Evolutionary conservation across 2,797 vertebrate species (phyloP).

Genomic region (Acipenser transmontanus): DNA sequence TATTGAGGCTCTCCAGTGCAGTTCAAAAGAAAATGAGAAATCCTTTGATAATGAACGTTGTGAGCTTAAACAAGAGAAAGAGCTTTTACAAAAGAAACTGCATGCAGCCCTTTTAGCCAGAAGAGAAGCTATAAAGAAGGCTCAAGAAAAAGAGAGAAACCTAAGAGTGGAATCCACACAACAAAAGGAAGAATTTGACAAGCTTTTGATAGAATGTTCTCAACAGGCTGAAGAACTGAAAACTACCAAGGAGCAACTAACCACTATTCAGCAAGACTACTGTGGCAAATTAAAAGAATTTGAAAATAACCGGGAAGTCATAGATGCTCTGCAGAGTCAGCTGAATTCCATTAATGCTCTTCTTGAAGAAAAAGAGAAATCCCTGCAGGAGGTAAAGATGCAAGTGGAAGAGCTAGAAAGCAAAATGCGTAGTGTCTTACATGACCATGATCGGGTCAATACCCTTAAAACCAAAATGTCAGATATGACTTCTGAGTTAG

Average conservation of each 20-base stretch:
- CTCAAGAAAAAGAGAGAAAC: conserved; percentile 53
- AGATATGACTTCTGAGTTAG: conserved; percentile 24
- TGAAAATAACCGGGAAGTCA: conserved; percentile 32
- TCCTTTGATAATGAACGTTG: conserved; percentile 41
- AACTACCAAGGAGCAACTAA: conserved; percentile 31
- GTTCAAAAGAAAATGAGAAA: conserved; percentile 42
- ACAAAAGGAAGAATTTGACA: conserved; percentile 49
- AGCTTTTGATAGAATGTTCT: conserved; percentile 46
- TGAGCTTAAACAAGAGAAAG: conserved; percentile 55
- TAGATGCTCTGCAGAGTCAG: conserved; percentile 39
- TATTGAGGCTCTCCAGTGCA: conserved; percentile 48
- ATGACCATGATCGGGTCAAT: conserved; percentile 41
- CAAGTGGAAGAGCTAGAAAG: conserved; percentile 42
- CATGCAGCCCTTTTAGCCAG: conserved; percentile 58
- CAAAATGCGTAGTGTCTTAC: conserved; percentile 27
- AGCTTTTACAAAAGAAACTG: conserved; percentile 60
- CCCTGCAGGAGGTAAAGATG: conserved; percentile 36
- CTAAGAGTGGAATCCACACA: conserved; percentile 46
- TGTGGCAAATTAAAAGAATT: conserved; percentile 47
- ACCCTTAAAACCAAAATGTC: conserved; percentile 31
- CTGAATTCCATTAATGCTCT: conserved; percentile 32
- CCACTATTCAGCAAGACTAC: conserved; percentile 41
- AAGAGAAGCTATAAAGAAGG: conserved; percentile 52
- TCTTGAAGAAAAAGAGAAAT: conserved; percentile 39
- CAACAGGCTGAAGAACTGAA: conserved; percentile 53